Evolutionary conservation across 2,797 vertebrate species (phyloP), one percentile per base, ranked within the genome.

Genomic region (Mus spretus): DNA sequence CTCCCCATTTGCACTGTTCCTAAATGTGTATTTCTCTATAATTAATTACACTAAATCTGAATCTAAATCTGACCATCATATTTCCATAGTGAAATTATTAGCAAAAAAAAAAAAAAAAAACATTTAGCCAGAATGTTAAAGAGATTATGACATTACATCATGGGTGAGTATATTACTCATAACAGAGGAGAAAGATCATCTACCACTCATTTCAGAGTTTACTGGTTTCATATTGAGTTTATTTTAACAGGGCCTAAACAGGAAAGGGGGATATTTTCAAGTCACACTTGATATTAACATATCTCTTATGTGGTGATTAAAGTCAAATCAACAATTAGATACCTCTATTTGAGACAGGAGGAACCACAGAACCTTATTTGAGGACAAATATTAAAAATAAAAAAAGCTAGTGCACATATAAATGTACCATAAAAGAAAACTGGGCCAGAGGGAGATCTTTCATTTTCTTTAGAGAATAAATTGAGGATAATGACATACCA

Each of bases 151-250:
- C 53, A 11, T 44, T 2, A n/a, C 28, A 57, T 10, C 57, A 2
- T 3, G 20, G 8, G 15, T 50, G 26, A 50, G 9, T 9, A 5
- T 1, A 3, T 1, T 14, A 3, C 40, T 75, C 2, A 10, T 20
- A 40, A 80, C 4, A 22, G 22, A 57, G 70, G 17, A 24, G 19
- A 55, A 50, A 47, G 31, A n/a, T 22, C 15, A 70, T 31, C 10
- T 13, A 1, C 28, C 34, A 37, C 37, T 19, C 2, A 12, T 13
- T 53, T 53, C 9, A 53, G 50, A 53, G 50, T 53, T 53, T 72
- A 19, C 7, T 57, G 31, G 6, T 59, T 37, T 70, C 24, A 57
- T 2, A 11, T 53, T 80, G 78, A 10, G 9, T 2, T 91, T 61
- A 70, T 37, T 37, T 57, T 86, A 40, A 19, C 44, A 26, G 4